These are phyloP conservation scores for Caenorhabditis sinica DNA, from an alignment of 2,888 invertebrate genomes.

Conservation along the genomic window DNA sequence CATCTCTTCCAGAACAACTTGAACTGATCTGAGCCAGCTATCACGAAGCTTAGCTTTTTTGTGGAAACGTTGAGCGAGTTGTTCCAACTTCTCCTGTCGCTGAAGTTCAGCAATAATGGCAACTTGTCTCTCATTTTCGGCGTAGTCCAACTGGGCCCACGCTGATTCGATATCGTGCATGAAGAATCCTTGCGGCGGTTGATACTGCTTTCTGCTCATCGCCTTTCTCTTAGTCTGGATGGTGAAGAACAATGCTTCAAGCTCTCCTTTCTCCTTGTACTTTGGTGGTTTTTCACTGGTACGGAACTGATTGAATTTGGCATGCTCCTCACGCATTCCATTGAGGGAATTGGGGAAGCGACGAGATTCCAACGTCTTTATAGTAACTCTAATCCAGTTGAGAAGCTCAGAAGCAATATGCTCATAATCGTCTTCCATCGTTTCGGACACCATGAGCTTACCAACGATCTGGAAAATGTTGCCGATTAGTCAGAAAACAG, in stretches of 20 bases:
- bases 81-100: slow-evolving; percentile 93
- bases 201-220: slow-evolving; percentile 86
- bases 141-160: slow-evolving; percentile 94
- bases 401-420: slow-evolving; percentile 91
- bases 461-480: slow-evolving; percentile 90
- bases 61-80: slow-evolving; percentile 95
- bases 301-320: slow-evolving; percentile 95
- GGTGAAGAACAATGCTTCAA: slow-evolving; percentile 96
- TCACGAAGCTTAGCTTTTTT: slow-evolving; percentile 93
- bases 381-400: slow-evolving; percentile 94
- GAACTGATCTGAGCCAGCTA: slow-evolving; percentile 91
- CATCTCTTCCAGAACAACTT: slow-evolving; percentile 88
- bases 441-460: slow-evolving; percentile 96
- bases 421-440: slow-evolving; percentile 93
- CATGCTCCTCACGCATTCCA: slow-evolving; percentile 93
- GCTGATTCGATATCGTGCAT: slow-evolving; percentile 96
- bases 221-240: slow-evolving; percentile 97
- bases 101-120: slow-evolving; percentile 92
- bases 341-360: slow-evolving; percentile 95
- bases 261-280: slow-evolving; percentile 97
- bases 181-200: slow-evolving; percentile 85
- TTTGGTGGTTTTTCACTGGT: slow-evolving; percentile 98
- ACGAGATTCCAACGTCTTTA: slow-evolving; percentile 86
- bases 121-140: slow-evolving; percentile 95
- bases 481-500: background rate